phyloP scores from a whole-genome alignment of 2,113 vertebrate species.

The Phodopus roborovskii region DNA sequence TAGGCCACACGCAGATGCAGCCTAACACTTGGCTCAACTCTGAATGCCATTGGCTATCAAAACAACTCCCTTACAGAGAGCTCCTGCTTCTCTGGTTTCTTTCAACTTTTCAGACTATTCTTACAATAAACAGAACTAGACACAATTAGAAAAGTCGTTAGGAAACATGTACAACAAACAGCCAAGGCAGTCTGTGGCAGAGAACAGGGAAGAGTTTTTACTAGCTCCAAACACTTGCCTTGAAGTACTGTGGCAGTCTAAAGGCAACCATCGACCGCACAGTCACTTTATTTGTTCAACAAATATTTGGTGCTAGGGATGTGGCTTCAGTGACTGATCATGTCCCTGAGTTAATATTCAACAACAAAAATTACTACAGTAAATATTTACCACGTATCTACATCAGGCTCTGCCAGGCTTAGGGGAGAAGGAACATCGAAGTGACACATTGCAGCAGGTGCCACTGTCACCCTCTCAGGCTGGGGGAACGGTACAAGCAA shows the following conservation, averaged over 20 bases:
- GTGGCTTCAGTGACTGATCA: not conserved
- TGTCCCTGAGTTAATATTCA: not conserved
- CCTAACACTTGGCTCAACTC: conserved; percentile 24
- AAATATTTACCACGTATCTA: not conserved
- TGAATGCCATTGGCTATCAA: conserved; percentile 25
- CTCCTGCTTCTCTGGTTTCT: conserved; percentile 47
- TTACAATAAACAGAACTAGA: conserved; percentile 58
- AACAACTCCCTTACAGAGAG: conserved; percentile 58
- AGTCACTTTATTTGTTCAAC: conserved; percentile 29
- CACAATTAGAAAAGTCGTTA: not conserved
- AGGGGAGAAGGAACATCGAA: not conserved
- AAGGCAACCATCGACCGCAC: not conserved
- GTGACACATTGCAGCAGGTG: not conserved
- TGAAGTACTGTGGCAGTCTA: not conserved
- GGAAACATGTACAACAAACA: conserved; percentile 50
- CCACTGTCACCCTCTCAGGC: not conserved
- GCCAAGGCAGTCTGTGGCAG: not conserved
- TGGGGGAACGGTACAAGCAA: not conserved
- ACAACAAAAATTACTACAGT: not conserved
- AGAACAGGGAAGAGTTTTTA: not conserved
- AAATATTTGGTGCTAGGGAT: not conserved
- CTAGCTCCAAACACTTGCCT: not conserved
- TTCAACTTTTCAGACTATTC: conserved; percentile 61
- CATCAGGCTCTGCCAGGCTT: not conserved
- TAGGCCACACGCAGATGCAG: not conserved